Evolutionary conservation across 2,797 vertebrate genomes (phyloP).

Genomic region (Rhincodon typus): DNA sequence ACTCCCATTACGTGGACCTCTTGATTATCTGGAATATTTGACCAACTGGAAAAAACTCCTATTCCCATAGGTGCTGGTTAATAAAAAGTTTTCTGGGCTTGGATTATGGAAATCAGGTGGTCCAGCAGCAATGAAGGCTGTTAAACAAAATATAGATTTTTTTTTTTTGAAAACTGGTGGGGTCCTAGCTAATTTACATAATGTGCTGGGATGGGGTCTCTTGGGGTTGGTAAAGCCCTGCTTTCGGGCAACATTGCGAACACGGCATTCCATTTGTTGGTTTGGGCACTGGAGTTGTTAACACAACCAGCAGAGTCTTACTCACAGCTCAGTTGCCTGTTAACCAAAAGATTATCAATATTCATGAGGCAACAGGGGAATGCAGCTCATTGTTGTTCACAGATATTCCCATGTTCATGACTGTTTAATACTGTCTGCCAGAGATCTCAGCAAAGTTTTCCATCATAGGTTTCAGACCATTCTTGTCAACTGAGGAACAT

Average conservation of each 20-base stretch:
- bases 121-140: neutral
- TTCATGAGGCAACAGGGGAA: neutral
- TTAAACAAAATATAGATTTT: neutral
- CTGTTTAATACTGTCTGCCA: neutral
- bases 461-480: neutral
- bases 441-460: neutral
- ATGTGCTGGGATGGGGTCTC: too few species aligned
- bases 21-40: too few species aligned
- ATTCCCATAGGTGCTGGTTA: too few species aligned
- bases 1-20: too few species aligned
- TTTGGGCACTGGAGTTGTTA: neutral
- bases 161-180: neutral
- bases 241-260: neutral
- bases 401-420: neutral
- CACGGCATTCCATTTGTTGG: neutral
- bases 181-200: neutral
- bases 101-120: neutral
- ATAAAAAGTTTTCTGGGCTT: neutral
- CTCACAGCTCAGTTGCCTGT: neutral
- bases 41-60: too few species aligned
- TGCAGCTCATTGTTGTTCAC: neutral
- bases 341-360: neutral
- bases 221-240: neutral
- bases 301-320: neutral
- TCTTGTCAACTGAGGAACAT: neutral